These are phyloP conservation scores for Homarus gammarus DNA, from an alignment of 2,888 invertebrate genomes.

Conservation along the genomic window DNA sequence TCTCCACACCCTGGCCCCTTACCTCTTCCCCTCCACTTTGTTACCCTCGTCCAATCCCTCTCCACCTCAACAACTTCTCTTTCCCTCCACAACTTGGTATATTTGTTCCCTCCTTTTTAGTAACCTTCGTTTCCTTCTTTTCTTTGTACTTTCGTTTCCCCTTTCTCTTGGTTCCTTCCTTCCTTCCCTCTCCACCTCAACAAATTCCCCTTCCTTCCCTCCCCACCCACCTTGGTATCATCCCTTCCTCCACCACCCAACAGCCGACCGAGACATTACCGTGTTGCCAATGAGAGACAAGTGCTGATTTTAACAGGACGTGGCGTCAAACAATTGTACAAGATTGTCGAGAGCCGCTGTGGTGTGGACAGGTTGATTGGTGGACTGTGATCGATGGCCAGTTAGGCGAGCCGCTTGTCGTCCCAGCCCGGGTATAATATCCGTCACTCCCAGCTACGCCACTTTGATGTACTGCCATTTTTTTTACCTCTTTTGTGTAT, in stretches of 20 bases:
- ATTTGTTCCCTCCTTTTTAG: too few species aligned
- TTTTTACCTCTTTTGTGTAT: not conserved
- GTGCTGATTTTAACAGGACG: constrained; percentile 26
- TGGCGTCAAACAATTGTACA: constrained; percentile 45
- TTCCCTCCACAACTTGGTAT: too few species aligned
- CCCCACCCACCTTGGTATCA: not conserved
- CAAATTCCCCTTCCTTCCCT: not conserved
- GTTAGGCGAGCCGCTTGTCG: not conserved
- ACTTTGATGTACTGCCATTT: not conserved
- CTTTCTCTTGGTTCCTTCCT: too few species aligned
- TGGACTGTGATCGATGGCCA: constrained; percentile 47
- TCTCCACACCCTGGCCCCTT: too few species aligned
- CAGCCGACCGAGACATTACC: not conserved
- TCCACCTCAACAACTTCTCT: too few species aligned
- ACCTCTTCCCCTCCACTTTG: too few species aligned
- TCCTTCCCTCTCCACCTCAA: too few species aligned
- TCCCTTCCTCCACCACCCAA: not conserved
- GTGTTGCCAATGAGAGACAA: constrained; percentile 15
- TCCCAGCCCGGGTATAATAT: not conserved
- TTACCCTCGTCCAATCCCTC: too few species aligned
- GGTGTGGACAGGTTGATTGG: constrained; percentile 52
- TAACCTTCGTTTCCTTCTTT: too few species aligned
- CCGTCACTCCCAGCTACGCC: not conserved
- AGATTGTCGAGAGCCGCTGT: constrained; percentile 39
- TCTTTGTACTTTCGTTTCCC: too few species aligned